Base-by-base conservation (phyloP, 2,888 invertebrate genomes). In the Perithous albicinctus region DNA sequence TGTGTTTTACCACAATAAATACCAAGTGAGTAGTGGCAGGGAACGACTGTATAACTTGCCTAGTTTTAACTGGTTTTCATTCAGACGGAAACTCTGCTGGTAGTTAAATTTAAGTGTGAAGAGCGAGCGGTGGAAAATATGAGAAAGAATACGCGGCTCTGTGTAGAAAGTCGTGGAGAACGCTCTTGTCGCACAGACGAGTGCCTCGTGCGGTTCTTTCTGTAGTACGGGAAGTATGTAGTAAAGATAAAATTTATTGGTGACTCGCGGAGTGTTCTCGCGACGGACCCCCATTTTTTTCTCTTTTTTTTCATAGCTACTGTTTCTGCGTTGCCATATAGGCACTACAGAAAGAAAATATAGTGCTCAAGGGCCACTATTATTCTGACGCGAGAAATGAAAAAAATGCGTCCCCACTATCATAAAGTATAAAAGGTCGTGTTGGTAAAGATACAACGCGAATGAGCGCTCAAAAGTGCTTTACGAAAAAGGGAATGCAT, bases 161-260 rank as follows among this genome's bases (percentile, higher is more conserved):
- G 41, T 20, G 41, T 63, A 2, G 23, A 63, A 63, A 41, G 41
- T 63, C 38, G 20, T 1, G 61, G 41, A 23, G 26, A 41, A 63
- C 15, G 15, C 23, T 15, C 20, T 5, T 41, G 20, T 26, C 15
- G n/a, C 56, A 26, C n/a, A 41, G 56, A 4, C 8, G 43, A 59
- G 41, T 26, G 56, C 29, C 20, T 8, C 48, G 15, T 32, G 32
- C 15, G 10, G 23, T 70, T 56, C 23, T 56, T 43, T 41, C 15
- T 26, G 15, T 29, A 32, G 43, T 35, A 26, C 38, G 5, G 29
- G 29, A 72, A 46, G 56, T 35, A 20, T 51, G 32, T 20, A 72
- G 72, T 15, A 46, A 26, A 73, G 38, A 51, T 73, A 73, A 73
- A 73, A 73, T 73, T 73, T 63, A 73, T 73, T 51, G 48, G 48